Percentiles rank a stretch among this genome's conserved stretches.
Evolutionary conservation across 2,113 vertebrate genomes (phyloP).

Genomic region (Lonchura striata): DNA sequence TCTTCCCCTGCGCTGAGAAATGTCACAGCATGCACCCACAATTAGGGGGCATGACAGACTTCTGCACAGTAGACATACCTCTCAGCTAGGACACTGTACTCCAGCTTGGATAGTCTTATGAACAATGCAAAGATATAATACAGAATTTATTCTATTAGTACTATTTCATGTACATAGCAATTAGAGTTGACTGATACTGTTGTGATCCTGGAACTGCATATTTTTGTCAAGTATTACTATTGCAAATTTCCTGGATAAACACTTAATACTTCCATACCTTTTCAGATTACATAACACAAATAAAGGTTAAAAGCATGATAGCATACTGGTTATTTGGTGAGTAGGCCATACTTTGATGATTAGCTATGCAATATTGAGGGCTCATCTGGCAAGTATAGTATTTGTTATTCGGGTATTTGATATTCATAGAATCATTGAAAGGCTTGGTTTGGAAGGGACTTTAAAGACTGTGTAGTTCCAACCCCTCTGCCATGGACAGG

Average conservation of each 20-base stretch:
- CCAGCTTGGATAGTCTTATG: not conserved
- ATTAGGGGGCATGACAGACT: not conserved
- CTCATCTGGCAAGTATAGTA: not conserved
- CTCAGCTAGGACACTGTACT: not conserved
- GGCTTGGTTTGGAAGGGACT: not conserved
- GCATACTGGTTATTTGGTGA: not conserved
- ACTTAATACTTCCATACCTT: not conserved
- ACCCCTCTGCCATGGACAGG: not conserved
- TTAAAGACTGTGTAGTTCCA: not conserved
- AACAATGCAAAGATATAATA: not conserved
- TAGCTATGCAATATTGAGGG: not conserved
- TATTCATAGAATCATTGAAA: not conserved
- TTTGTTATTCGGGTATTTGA: not conserved
- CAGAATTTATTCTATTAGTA: not conserved
- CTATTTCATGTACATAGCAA: not conserved
- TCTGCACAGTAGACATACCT: not conserved
- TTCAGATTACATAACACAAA: not conserved
- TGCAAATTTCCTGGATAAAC: not conserved
- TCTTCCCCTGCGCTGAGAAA: not conserved
- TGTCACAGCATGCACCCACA: not conserved
- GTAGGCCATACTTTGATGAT: not conserved
- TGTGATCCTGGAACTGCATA: not conserved
- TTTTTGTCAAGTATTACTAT: not conserved
- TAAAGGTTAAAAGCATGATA: not conserved
- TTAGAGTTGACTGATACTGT: not conserved